Evolutionary conservation across 1,140 invertebrate genomes (phyloP).

Genomic region (Dermatophagoides farinae): DNA sequence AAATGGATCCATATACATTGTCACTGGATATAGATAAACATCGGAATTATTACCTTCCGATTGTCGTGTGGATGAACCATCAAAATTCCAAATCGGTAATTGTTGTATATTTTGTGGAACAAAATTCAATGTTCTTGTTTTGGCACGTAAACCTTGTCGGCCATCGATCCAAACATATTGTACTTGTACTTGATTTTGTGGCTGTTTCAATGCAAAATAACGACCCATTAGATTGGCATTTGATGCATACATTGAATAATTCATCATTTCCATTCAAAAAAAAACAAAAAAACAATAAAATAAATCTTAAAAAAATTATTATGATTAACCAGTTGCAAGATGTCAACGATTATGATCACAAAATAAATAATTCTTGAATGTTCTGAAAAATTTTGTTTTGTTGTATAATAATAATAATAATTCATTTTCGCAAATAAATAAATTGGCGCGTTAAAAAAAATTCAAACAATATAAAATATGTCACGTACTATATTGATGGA

Average conservation of each 20-base stretch:
- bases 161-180: slow-evolving; percentile 95
- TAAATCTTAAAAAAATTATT: no score
- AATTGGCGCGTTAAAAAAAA: no score
- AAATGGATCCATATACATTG: slow-evolving; percentile 81
- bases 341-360: no score
- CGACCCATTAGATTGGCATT: slow-evolving; percentile 49
- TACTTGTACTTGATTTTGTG: slow-evolving; percentile 50
- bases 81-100: slow-evolving; percentile 82
- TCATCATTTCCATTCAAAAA: no score
- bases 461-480: no score
- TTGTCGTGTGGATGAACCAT: slow-evolving; percentile 50
- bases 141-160: slow-evolving; percentile 63
- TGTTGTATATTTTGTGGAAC: slow-evolving; percentile 32
- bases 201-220: slow-evolving; percentile 51
- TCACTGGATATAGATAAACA: slow-evolving; percentile 67
- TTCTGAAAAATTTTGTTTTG: no score
- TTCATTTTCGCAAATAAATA: no score
- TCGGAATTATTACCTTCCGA: slow-evolving; percentile 49
- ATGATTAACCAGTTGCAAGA: no score
- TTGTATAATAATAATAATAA: no score
- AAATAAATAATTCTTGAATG: no score
- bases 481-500: no score
- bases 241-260: slow-evolving; percentile 27
- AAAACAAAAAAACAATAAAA: no score
- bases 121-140: slow-evolving; percentile 47